Base-by-base conservation (phyloP, 1,140 invertebrate genomes). In the Drosophila punjabiensis region DNA sequence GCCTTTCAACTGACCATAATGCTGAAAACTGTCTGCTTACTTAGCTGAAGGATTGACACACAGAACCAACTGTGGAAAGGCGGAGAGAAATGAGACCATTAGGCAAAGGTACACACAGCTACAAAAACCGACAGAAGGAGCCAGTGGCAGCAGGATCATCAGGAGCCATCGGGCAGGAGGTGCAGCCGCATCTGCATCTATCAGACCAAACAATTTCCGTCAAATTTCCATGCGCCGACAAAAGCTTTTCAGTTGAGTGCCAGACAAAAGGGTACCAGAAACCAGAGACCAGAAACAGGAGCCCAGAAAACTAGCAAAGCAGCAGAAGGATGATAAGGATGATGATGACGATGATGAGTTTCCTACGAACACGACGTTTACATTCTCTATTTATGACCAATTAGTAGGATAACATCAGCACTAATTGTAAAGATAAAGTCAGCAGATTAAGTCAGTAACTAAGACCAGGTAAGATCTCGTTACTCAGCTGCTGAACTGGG, bases 171-270 rank as follows among this genome's bases (percentile, higher is more conserved):
- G 48, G 63, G 9, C 24, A 20, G 39, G 33, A 20, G 55, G 8
- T 43, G 53, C 37, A 50, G 45, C 33, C 48, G 33, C 60, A 65
- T 47, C 59, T 63, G 81, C 81, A 89, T 90, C 85, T 87, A 89
- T 90, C 86, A 86, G 86, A 76, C 71, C 86, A 76, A 87, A 90
- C 85, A 89, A 89, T 89, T 89, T 89, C 86, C 85, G 86, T 89
- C 86, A 86, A 90, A 89, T 90, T 90, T 89, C 86, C 86, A 90
- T 74, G 86, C 76, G 86, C 86, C 84, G 82, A 85, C 86, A 86
- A 90, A 89, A 89, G 82, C 86, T 89, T 89, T 89, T 89, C 86
- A 89, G 79, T 90, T 65, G 86, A 89, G 82, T 89, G 85, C 81
- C 81, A 81, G 77, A 89, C 82, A 90, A 89, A 89, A 82, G 81